phyloP scores from a whole-genome alignment of 2,888 invertebrate species.

The Hirtodrosophila trivittata region DNA sequence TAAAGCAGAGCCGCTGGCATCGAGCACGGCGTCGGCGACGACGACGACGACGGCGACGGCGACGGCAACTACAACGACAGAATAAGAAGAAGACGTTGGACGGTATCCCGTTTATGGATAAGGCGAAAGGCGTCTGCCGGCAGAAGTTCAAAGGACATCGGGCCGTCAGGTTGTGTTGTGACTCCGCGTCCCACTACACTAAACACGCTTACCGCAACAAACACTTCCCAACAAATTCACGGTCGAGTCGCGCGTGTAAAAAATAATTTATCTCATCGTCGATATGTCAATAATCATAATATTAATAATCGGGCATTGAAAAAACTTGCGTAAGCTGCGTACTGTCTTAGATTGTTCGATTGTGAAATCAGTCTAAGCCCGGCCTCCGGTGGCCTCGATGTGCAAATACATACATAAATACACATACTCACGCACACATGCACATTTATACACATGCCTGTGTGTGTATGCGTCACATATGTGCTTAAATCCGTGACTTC shows the following conservation, averaged over 20 bases:
- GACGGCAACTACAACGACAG: conserved; percentile 34
- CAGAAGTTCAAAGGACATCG: conserved; percentile 83
- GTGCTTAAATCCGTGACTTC: too few relatives aligned
- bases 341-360: too few relatives aligned
- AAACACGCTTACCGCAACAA: neutral
- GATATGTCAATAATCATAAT: too few relatives aligned
- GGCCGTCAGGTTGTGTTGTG: conserved; percentile 81
- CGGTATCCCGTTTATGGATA: conserved; percentile 80
- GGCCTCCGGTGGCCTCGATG: neutral
- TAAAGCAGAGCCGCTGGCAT: conserved; percentile 45
- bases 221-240: neutral
- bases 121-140: conserved; percentile 62
- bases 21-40: conserved; percentile 28
- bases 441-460: neutral
- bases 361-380: too few relatives aligned
- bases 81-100: conserved; percentile 65
- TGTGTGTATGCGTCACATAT: conserved; percentile 1
- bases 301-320: too few relatives aligned
- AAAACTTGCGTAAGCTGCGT: too few relatives aligned
- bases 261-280: too few relatives aligned
- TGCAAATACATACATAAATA: neutral
- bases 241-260: neutral
- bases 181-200: conserved; percentile 33
- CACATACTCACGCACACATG: neutral
- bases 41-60: conserved; percentile 33